Base-by-base conservation (phyloP, 2,113 vertebrate species). In the Suncus etruscus region DNA sequence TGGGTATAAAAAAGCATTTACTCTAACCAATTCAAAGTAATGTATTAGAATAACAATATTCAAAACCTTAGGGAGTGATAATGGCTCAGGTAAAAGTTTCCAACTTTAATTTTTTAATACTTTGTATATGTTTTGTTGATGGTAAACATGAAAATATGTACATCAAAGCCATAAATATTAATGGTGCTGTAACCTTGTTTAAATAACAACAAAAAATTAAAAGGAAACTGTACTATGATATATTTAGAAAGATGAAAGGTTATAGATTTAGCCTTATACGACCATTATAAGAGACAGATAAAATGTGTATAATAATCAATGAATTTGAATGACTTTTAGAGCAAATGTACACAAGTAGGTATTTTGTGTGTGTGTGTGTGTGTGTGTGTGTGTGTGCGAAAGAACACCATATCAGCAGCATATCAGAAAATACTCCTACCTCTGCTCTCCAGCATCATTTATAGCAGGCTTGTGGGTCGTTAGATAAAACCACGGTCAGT, bases 311-410 rank as follows among this genome's bases (percentile, higher is more conserved):
- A 87, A 63, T 83, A 69, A 95, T 29, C 54, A 86, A 65, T 63
- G 31, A 39, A 72, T 91, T 94, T 95, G 87, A 94, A 83, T 88
- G 47, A 79, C 29, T 79, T 51, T 48, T 69, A 83, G 39, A 39
- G 39, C 39, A 39, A 39, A 5, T 39, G 39, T 39, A 39, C 5
- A 39, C 39, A 39, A 39, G 39, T 39, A 39, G 39, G 39, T 39
- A 39, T 39, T 39, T 39, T 39, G 5, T 39, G 39, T 3, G 39
- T 39, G 39, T 39, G 39, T 39, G 39, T 39, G 39, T 39, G 39
- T 39, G 39, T 39, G 39, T 39, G 39, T 39, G 39, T 39, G 39
- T 39, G 39, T 39, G 39, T 39, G 39, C 5, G 39, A 39, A 39
- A 39, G 39, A 39, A 39, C 39, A 39, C 39, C 39, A 39, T 39